Percentiles rank a stretch among this genome's conserved stretches.
phyloP scores from a whole-genome alignment of 2,797 vertebrate species.

The Tiaroga cobitis region DNA sequence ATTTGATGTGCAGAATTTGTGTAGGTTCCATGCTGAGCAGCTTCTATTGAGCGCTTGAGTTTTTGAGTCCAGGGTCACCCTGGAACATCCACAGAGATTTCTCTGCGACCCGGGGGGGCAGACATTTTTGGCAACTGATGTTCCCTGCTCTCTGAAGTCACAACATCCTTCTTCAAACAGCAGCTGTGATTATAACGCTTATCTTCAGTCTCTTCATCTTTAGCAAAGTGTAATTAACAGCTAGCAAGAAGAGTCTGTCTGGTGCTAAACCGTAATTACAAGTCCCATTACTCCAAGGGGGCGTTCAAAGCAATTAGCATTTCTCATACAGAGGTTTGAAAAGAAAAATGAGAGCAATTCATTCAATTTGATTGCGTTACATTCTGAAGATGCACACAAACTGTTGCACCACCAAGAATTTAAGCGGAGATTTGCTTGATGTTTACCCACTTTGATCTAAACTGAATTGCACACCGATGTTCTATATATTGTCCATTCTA shows the following conservation, averaged over 20 bases:
- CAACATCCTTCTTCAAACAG: constrained; percentile 60
- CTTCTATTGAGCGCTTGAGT: constrained; percentile 44
- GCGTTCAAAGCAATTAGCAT: constrained; percentile 66
- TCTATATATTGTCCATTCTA: background rate
- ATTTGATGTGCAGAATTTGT: constrained; percentile 60
- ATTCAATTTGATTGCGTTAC: constrained; percentile 54
- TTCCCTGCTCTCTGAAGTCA: constrained; percentile 55
- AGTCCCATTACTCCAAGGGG: constrained; percentile 68
- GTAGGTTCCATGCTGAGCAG: constrained; percentile 46
- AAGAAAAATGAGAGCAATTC: constrained; percentile 59
- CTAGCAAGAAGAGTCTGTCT: constrained; percentile 65
- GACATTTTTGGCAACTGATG: constrained; percentile 61
- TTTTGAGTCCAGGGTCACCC: constrained; percentile 61
- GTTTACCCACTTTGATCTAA: constrained; percentile 47
- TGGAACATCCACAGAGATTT: constrained; percentile 61
- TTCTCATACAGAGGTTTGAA: constrained; percentile 58
- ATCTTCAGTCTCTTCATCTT: constrained; percentile 65
- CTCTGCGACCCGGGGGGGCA: constrained; percentile 58
- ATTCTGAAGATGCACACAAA: constrained; percentile 43
- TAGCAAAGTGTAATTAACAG: constrained; percentile 65
- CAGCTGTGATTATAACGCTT: constrained; percentile 63
- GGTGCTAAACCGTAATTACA: constrained; percentile 69
- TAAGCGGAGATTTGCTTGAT: constrained; percentile 45
- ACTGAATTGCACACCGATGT: constrained; percentile 28
- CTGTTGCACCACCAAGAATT: constrained; percentile 26